Base-by-base conservation (phyloP, 2,888 invertebrate species). In the Eugnorisma glareosa region DNA sequence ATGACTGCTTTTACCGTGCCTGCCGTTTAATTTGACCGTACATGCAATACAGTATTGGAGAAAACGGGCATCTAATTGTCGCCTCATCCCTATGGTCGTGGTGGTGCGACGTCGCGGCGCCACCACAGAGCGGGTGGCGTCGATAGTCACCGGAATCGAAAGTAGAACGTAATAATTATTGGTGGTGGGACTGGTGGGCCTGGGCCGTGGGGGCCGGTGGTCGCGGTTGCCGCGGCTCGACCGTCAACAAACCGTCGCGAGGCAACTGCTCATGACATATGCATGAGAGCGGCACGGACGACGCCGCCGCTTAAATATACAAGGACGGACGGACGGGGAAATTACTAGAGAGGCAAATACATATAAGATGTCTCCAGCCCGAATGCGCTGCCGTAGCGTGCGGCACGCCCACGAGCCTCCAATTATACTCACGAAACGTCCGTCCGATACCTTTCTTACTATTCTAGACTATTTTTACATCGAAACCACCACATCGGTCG, bases 261-360 rank as follows among this genome's bases (percentile, higher is more conserved):
- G 92, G 96, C 96, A 96, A 96, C 96, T 93, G 94, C 95, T 96
- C 96, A 96, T 96, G 96, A 96, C 96, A 96, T 96, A 96, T 96
- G 96, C 96, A 96, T 96, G 96, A 96, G 94, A 95, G 93, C 91
- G 93, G 93, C 93, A 91, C 91, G 91, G 94, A 91, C 94, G 92
- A 92, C 92, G 90, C 92, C 92, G 90, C 90, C 94, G 93, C 93
- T 95, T 95, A 94, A 96, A 96, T 96, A 95, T 96, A 95, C 95
- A 95, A 95, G 94, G 94, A 95, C 94, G 92, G 94, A 95, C 93
- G 93, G 92, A 92, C 93, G 92, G 92, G 94, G 93, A 94, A 95
- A 95, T 95, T 96, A 96, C 94, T 92, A 92, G 91, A 94, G 94
- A 94, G 91, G 93, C 95, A 94, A 95, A 95, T 94, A 95, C 94